phyloP scores from a whole-genome alignment of 2,888 invertebrate genomes.

The Nomada hirtipes region DNA sequence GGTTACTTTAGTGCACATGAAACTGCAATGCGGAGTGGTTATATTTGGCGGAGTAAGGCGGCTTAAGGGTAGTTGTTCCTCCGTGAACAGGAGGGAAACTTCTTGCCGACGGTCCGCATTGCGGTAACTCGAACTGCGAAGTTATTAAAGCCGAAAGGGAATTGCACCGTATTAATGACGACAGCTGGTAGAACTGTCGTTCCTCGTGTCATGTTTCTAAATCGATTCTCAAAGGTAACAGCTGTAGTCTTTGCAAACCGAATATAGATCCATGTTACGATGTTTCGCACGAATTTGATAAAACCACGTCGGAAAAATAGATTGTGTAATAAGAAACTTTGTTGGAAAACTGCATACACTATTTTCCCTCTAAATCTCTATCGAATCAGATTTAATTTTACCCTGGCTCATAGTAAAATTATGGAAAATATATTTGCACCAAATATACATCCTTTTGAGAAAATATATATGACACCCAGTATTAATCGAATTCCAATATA shows the following conservation, averaged over 20 bases:
- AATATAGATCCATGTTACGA: no score
- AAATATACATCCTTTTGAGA: no score
- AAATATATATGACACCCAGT: no score
- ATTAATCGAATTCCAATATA: no score
- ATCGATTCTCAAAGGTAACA: neutral
- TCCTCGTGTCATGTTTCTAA: neutral
- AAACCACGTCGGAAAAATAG: neutral
- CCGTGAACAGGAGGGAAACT: slow-evolving; percentile 56
- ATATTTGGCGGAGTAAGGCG: slow-evolving; percentile 58
- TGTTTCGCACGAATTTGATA: neutral
- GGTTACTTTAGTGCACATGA: slow-evolving; percentile 32
- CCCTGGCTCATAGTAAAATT: no score
- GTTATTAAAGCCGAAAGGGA: slow-evolving; percentile 18
- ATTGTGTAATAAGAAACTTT: neutral
- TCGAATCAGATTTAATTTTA: no score
- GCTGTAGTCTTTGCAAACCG: neutral
- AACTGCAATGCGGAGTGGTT: slow-evolving; percentile 66
- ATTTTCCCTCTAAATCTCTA: no score
- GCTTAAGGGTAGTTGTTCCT: slow-evolving; percentile 50
- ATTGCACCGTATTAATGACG: slow-evolving; percentile 12
- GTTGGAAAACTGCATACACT: no score
- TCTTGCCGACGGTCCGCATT: slow-evolving; percentile 69
- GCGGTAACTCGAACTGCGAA: slow-evolving; percentile 43
- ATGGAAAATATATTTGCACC: no score
- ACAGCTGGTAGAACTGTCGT: slow-evolving; percentile 3